phyloP scores from a whole-genome alignment of 2,888 invertebrate genomes.

The Sminthurides aquaticus region DNA sequence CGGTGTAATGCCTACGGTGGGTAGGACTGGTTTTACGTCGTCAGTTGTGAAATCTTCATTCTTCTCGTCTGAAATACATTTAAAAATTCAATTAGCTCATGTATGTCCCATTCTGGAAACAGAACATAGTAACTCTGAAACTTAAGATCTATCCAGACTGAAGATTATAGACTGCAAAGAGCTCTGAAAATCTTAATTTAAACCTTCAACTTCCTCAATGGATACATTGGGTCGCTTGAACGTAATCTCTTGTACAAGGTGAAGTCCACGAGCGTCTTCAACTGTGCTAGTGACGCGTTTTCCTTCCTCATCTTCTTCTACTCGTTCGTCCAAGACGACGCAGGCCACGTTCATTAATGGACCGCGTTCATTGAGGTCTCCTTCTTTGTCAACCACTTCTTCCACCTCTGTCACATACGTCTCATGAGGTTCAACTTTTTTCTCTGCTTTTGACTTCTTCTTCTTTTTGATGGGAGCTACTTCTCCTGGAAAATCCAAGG shows the following conservation, averaged over 20 bases:
- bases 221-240: constrained; percentile 19
- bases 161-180: too few species aligned
- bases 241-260: constrained; percentile 22
- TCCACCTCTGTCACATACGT: constrained; percentile 19
- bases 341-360: constrained; percentile 9
- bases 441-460: constrained; percentile 19
- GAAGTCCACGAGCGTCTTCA: constrained; percentile 17
- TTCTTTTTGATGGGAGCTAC: constrained; percentile 6
- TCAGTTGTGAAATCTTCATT: constrained; percentile 2
- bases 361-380: constrained; percentile 13
- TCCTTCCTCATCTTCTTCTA: constrained; percentile 15
- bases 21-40: constrained; percentile 3
- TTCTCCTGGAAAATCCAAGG: constrained; percentile 11
- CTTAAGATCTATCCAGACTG: background rate
- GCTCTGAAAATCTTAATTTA: background rate
- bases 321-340: constrained; percentile 18
- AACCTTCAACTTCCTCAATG: constrained; percentile 19
- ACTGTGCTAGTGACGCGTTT: constrained; percentile 17
- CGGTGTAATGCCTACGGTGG: background rate
- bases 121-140: too few species aligned
- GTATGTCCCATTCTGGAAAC: too few species aligned
- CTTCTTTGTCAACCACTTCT: constrained; percentile 28
- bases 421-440: constrained; percentile 13
- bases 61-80: constrained; percentile 11
- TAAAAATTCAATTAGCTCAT: background rate